Evolutionary conservation across 2,888 invertebrate species (phyloP).

Genomic region (Aradus depressus): DNA sequence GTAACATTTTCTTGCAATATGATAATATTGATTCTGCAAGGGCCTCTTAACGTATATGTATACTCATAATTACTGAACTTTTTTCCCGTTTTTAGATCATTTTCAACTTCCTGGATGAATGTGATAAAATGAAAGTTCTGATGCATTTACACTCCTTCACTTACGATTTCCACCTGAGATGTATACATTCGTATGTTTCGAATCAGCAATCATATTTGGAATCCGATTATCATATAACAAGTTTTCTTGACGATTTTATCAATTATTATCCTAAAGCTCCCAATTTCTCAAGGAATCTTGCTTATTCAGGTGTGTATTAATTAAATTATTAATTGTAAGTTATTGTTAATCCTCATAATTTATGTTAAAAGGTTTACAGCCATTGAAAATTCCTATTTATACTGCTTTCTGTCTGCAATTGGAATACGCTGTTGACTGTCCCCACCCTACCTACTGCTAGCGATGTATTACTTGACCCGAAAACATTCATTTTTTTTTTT

Average conservation of each 20-base stretch:
- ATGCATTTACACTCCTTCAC: slow-evolving; percentile 68
- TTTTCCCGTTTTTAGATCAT: slow-evolving; percentile 42
- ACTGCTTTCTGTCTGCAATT: too few relatives aligned
- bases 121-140: slow-evolving; percentile 55
- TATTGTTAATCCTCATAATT: slow-evolving; percentile 1
- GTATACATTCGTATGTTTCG: slow-evolving; percentile 52
- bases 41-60: background rate
- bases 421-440: too few relatives aligned
- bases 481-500: too few relatives aligned
- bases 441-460: too few relatives aligned
- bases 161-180: slow-evolving; percentile 62
- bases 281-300: slow-evolving; percentile 59
- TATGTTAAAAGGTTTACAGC: slow-evolving; percentile 4
- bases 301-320: slow-evolving; percentile 48
- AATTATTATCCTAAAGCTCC: slow-evolving; percentile 67
- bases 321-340: background rate
- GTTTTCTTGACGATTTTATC: slow-evolving; percentile 63
- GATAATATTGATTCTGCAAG: background rate
- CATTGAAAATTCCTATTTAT: background rate
- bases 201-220: slow-evolving; percentile 36
- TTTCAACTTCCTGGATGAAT: slow-evolving; percentile 51
- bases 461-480: too few relatives aligned
- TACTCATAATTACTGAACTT: slow-evolving; percentile 9
- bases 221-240: slow-evolving; percentile 52
- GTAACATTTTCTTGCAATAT: background rate